Evolutionary conservation across 2,888 invertebrate genomes (phyloP), one percentile per base, ranked within the genome.

Genomic region (Apamea epomidion): DNA sequence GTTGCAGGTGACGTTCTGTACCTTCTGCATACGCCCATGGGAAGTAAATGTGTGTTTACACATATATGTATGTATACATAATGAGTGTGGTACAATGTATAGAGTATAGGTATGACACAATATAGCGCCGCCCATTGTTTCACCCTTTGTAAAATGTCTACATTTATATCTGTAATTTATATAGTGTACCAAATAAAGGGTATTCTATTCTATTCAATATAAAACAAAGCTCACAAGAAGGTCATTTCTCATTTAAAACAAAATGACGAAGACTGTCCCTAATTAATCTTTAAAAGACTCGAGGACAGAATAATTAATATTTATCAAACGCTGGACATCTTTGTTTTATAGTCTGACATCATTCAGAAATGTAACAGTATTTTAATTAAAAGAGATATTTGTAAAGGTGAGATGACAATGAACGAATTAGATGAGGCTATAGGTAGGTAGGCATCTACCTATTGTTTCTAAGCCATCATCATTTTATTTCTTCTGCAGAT

Each of bases 281-380:
- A 51, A 60, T 74, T 68, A 42, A 58, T 45, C 16, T 51, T 68
- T 12, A 37, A 64, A 73, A 62, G 74, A 32, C n/a, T 51, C 14
- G 67, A 54, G 51, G 60, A 74, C 32, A 51, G 42, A 54, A 54
- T 71, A 54, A 82, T 67, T n/a, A 81, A 67, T 54, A 64, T 54
- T 80, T 4, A 51, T 78, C 25, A 82, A 81, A 74, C 60, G 16
- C 16, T 32, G 82, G 51, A 67, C n/a, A 45, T 51, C 32, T 81
- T 81, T 80, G 67, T 80, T 74, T 58, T 51, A n/a, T 42, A 60
- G 37, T 58, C 14, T n/a, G 65, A 18, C 37, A 29, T 72, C 5
- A 81, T 58, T 72, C 54, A 67, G 48, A 51, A 73, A 51, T 8
- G 42, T 74, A n/a, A 14, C 48, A 18, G 42, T 32, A 3, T 54